A percentile compares a stretch with the other conserved stretches of the same genome.
Evolutionary conservation across 2,888 invertebrate genomes (phyloP).

Genomic region (Tinea pellionella): DNA sequence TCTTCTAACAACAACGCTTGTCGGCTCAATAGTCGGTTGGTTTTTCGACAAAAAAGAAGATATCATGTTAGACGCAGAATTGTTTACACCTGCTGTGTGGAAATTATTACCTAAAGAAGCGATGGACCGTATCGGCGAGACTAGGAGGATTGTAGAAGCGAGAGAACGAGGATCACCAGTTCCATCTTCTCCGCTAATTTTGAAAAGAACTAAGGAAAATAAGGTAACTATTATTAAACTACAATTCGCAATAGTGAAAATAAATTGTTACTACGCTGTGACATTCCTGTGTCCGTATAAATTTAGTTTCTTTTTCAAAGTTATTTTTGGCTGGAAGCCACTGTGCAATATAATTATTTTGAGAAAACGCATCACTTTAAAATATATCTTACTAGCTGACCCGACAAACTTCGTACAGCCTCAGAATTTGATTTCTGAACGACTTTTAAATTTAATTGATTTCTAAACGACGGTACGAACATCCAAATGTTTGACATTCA

Average conservation of each 20-base stretch:
- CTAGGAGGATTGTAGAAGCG: conserved; percentile 23
- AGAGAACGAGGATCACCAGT: conserved; percentile 24
- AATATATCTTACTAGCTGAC: too few relatives aligned
- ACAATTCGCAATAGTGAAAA: too few relatives aligned
- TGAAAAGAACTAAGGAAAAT: conserved; percentile 27
- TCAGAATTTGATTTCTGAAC: too few relatives aligned
- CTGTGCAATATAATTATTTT: background rate
- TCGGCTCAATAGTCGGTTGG: conserved; percentile 74
- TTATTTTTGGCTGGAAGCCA: background rate
- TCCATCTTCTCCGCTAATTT: conserved; percentile 40
- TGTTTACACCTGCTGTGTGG: conserved; percentile 50
- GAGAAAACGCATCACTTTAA: background rate
- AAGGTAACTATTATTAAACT: conserved; percentile 18
- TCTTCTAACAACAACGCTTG: conserved; percentile 72
- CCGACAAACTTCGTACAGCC: too few relatives aligned
- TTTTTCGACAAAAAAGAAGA: conserved; percentile 33
- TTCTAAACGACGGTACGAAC: too few relatives aligned
- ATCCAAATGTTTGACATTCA: too few relatives aligned
- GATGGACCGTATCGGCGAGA: conserved; percentile 31
- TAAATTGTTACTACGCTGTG: too few relatives aligned
- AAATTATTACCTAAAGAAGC: conserved; percentile 37
- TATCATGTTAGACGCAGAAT: conserved; percentile 43
- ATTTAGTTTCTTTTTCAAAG: background rate
- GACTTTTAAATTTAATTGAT: too few relatives aligned
- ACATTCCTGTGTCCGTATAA: too few relatives aligned